phyloP scores from a whole-genome alignment of 2,113 vertebrate genomes.

The Micromys minutus region DNA sequence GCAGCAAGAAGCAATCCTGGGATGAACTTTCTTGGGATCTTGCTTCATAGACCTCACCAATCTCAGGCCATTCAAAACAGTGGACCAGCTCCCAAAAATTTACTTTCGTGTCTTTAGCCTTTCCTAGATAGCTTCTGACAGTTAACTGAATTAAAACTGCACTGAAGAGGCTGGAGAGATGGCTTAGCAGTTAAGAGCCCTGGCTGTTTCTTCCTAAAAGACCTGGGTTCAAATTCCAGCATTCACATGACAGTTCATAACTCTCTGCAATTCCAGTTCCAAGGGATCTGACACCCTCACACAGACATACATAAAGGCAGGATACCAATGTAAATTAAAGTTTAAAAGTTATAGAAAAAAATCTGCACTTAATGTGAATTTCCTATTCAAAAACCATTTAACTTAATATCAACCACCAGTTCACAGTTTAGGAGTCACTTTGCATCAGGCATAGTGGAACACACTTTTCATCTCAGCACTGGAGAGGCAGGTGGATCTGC shows the following conservation, averaged over 20 bases:
- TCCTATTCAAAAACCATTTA: constrained; percentile 1
- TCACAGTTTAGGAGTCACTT: neutral
- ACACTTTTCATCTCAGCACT: neutral
- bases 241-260: neutral
- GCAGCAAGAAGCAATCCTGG: too few species aligned
- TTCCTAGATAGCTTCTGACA: too few species aligned
- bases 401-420: neutral
- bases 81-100: too few species aligned
- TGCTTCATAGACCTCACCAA: too few species aligned
- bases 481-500: neutral
- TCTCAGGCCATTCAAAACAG: too few species aligned
- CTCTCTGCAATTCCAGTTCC: neutral
- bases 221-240: neutral
- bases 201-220: neutral
- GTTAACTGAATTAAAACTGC: neutral
- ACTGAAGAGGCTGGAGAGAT: neutral
- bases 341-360: too few species aligned
- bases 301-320: neutral
- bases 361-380: neutral
- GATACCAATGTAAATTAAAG: too few species aligned
- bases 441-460: neutral
- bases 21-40: too few species aligned
- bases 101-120: too few species aligned
- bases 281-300: neutral
- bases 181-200: neutral